Evolutionary conservation across 2,797 vertebrate genomes (phyloP), one percentile per base, ranked within the genome.

Genomic region (Manis crassicaudata): DNA sequence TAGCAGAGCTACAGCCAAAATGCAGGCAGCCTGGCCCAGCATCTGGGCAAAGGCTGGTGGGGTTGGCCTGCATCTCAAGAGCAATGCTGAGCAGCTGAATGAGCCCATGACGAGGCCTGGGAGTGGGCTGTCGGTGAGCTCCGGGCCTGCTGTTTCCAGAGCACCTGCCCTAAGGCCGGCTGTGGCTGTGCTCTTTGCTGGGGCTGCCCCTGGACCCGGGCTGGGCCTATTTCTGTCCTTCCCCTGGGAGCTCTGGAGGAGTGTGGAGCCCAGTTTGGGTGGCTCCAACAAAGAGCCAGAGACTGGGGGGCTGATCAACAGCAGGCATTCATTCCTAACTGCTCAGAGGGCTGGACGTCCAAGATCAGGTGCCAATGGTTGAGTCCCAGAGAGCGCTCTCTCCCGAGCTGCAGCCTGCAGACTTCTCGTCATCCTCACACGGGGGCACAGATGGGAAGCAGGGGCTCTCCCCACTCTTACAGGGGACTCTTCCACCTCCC

Each of bases 161-260:
- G 35, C 17, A 23, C n/a, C 27, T 23, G 29, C 32, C 73, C 52
- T 14, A 52, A 29, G 72, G 68, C 25, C n/a, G 90, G 40, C 25
- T n/a, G 56, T 58, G 84, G 25, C 8, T 52, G 27, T 46, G 37
- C 11, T 6, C 16, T 43, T 40, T 43, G 25, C 81, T 65, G 27
- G 40, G 43, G 9, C 3, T 27, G 1, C 29, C 23, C 0, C 0
- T 18, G 37, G 37, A 29, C 29, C 6, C 37, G 12, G 14, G 29
- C 35, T 23, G 1, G 23, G 54, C 35, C 12, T 58, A 6, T 40
- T 73, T 67, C 56, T 60, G 63, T 23, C 40, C 29, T n/a, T 43
- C 3, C 1, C 25, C 32, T 43, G 20, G 32, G 20, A 11, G 20
- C 37, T 70, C 54, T 76, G 27, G 32, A 63, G 23, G 52, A 25